These are phyloP conservation scores for Melikaiella ostensackeni DNA, from an alignment of 2,888 invertebrate species.

Conservation along the genomic window DNA sequence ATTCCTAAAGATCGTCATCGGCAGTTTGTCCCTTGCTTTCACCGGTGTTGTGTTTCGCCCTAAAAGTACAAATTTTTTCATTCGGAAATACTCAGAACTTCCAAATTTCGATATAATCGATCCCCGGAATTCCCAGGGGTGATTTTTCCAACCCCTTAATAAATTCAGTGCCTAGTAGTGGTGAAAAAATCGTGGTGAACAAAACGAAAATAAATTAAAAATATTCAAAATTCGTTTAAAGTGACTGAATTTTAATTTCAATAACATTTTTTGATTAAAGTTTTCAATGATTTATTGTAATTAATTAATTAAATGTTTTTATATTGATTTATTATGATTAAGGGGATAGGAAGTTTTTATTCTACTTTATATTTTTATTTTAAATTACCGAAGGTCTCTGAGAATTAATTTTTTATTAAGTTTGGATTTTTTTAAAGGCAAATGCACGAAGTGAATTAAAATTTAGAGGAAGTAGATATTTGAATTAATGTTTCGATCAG, in stretches of 20 bases:
- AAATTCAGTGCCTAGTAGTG: not conserved
- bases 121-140: not conserved
- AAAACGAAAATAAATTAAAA: not conserved
- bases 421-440: not conserved
- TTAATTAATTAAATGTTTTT: not conserved
- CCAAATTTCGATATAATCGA: not conserved
- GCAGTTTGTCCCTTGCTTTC: constrained; percentile 1
- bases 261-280: not conserved
- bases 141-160: not conserved
- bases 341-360: too few species aligned
- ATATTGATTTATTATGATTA: too few species aligned
- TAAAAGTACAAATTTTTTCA: not conserved
- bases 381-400: too few species aligned
- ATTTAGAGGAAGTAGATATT: not conserved
- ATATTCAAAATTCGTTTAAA: not conserved
- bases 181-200: not conserved
- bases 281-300: not conserved
- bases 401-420: not conserved
- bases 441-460: not conserved
- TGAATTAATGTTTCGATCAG: constrained; percentile 3
- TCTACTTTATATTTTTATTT: too few species aligned
- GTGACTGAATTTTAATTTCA: not conserved
- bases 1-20: constrained; percentile 33
- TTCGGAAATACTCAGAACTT: not conserved
- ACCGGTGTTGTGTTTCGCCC: not conserved